Conservation (phyloP, 2,888 invertebrate species). For the Cheilosia pagana region DNA sequence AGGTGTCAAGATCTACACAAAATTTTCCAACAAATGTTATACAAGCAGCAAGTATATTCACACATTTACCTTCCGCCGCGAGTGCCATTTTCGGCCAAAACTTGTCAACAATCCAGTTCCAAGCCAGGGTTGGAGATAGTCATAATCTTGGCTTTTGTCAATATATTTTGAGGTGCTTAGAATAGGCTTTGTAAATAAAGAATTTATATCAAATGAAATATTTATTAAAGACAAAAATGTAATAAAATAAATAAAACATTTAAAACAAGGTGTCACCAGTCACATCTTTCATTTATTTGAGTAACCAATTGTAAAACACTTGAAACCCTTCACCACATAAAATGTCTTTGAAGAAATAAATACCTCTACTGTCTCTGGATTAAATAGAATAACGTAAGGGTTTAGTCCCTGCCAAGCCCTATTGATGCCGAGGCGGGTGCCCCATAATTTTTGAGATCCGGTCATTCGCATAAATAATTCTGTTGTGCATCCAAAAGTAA, state of each 20-base stretch:
- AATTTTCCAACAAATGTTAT: slow-evolving; percentile 1
- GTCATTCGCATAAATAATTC: slow-evolving; percentile 84
- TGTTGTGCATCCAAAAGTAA: slow-evolving; percentile 76
- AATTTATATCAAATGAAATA: slow-evolving; percentile 19
- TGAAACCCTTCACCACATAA: slow-evolving; percentile 44
- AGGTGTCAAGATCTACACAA: slow-evolving; percentile 85
- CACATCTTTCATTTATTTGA: background rate
- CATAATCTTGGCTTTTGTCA: slow-evolving; percentile 86
- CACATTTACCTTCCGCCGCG: slow-evolving; percentile 84
- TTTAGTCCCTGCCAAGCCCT: slow-evolving; percentile 84
- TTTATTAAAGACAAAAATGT: background rate
- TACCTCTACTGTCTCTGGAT: slow-evolving; percentile 84
- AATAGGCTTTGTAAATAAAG: slow-evolving; percentile 83
- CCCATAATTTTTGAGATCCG: slow-evolving; percentile 84
- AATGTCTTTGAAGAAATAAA: slow-evolving; percentile 59
- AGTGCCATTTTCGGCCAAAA: slow-evolving; percentile 86
- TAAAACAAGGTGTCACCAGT: background rate
- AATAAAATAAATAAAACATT: background rate
- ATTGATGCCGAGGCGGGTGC: slow-evolving; percentile 84
- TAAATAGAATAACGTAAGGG: slow-evolving; percentile 84
- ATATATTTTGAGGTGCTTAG: slow-evolving; percentile 85
- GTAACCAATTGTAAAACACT: slow-evolving; percentile 15
- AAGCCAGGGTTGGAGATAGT: slow-evolving; percentile 85
- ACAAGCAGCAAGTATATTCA: background rate
- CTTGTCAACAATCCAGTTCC: slow-evolving; percentile 86